Evolutionary conservation across 2,797 vertebrate species (phyloP).

Genomic region (Psittacula derbiana): DNA sequence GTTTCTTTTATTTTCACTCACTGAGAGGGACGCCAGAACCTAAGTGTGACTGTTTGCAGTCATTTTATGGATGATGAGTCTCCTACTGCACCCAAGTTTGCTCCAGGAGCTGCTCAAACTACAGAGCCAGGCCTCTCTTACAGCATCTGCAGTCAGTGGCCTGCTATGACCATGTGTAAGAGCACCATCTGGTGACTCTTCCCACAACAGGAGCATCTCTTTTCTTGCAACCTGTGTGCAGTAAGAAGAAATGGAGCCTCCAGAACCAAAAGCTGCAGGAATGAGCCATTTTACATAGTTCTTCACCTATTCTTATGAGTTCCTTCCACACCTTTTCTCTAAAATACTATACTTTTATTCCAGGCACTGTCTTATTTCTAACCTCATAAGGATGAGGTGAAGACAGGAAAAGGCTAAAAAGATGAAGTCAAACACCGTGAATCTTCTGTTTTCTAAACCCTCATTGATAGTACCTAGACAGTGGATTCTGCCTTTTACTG

Average conservation of each 20-base stretch:
- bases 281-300: background rate
- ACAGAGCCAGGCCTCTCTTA: background rate
- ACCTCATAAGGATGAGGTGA: background rate
- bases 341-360: background rate
- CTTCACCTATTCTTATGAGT: background rate
- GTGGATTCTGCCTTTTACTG: background rate
- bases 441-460: background rate
- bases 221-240: background rate
- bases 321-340: background rate
- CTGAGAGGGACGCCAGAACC: background rate
- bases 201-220: background rate
- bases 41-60: background rate
- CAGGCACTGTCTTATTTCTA: background rate
- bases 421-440: background rate
- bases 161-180: background rate
- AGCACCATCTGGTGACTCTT: background rate
- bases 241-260: background rate
- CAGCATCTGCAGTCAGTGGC: background rate
- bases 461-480: accelerated
- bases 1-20: background rate
- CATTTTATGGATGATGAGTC: background rate
- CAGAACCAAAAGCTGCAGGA: background rate
- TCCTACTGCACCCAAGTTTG: background rate
- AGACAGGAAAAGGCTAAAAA: background rate
- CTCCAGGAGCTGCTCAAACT: background rate